Evolutionary conservation across 2,113 vertebrate genomes (phyloP), one percentile per base, ranked within the genome.

Genomic region (Sorex fumeus): DNA sequence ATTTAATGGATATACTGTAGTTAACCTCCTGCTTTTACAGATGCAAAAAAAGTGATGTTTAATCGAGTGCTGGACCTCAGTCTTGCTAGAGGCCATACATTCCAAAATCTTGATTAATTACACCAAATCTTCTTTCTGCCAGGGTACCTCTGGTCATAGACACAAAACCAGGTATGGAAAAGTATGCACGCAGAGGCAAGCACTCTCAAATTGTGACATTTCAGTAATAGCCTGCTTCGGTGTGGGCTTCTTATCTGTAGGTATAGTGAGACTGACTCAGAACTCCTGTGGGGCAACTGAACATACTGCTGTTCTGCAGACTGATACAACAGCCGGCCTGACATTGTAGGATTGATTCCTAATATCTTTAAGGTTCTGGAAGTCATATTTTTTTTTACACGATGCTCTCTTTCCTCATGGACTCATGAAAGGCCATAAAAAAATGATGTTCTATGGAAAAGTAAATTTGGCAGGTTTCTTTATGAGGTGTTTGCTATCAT

Each of bases 401-500:
- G 91, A 97, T 96, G 81, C 88, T 97, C 97, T 96, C 91, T 97
- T 97, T 97, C 95, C 95, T 97, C 94, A 0, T 88, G 91, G 93
- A 93, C 83, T 89, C 95, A 92, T 87, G 86, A 94, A 96, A 95
- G 89, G 91, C 80, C 70, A 86, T 97, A 95, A 90, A 66, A 64
- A 97, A 97, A 89, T 94, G 53, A 97, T 97, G 90, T 96, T 97
- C 96, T 96, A 91, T 97, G 97, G 94, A 98, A 98, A 97, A 98
- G 96, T 97, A 94, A 97, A 97, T 97, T 95, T 96, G 95, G 97
- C 96, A 95, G 83, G 47, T 93, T 97, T 97, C 82, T 98, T 98
- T 97, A 98, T 96, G 97, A 97, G 96, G 97, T 97, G 96, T 97
- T 97, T 97, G 97, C 97, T 97, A 96, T 97, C 97, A 97, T 97